Evolutionary conservation across 2,888 invertebrate species (phyloP), one percentile per base, ranked within the genome.

Genomic region (Pyrocoelia pectoralis): DNA sequence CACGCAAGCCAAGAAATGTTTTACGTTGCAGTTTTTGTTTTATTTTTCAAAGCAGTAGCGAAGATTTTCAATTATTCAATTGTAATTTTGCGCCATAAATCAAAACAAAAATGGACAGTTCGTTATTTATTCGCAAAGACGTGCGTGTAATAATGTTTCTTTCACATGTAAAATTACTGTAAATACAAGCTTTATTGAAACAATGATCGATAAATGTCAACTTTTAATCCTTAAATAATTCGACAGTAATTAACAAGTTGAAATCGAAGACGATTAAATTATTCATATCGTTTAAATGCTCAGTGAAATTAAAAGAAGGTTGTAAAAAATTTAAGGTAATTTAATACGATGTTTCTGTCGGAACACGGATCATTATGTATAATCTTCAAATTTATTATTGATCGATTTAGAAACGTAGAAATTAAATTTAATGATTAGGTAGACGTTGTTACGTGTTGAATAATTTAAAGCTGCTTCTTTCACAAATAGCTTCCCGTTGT

Each of bases 341-440:
- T 24, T 24, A 33, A 33, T n/a, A 10, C 10, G 33, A 33, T 33
- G 33, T 33, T 33, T 33, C 33, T 33, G 8, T 8, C 33, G n/a
- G 9, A 4, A 33, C 9, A 33, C 33, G 33, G 8, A 33, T n/a
- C 33, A 33, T 33, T 33, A 33, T n/a, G 33, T 33, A n/a, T 33
- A 33, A 33, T 33, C 33, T 33, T 33, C 33, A 33, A 33, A 33
- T 33, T 33, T 33, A 33, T 33, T 33, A 33, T 33, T 33, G 33
- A 33, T 33, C 33, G 33, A n/a, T n/a, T 8, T 33, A 33, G 33
- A 33, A 33, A 33, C 33, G 3, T 33, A 33, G 8, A 33, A 33
- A 33, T 33, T 33, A 33, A 33, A n/a, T 33, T 33, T 33, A 33
- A 33, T 33, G 33, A 33, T 33, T 33, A 33, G 33, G 33, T 33